These are phyloP conservation scores for Macropus fuliginosus DNA, from an alignment of 2,797 vertebrate species.

Conservation along the genomic window DNA sequence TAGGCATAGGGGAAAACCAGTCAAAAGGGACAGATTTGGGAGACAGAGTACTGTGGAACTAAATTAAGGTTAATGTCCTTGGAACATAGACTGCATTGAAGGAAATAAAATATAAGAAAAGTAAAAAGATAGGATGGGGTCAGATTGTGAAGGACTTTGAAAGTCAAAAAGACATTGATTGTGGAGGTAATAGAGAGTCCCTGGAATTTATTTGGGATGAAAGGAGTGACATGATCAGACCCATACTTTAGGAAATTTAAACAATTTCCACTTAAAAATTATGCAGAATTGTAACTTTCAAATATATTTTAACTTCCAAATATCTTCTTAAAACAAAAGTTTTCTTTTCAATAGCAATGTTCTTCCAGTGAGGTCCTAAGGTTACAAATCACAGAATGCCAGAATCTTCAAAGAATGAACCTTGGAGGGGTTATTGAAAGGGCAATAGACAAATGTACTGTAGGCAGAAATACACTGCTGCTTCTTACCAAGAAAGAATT, in stretches of 20 bases:
- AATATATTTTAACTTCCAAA: neutral
- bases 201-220: neutral
- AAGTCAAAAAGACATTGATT: neutral
- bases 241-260: neutral
- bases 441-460: neutral
- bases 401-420: neutral
- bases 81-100: neutral
- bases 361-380: neutral
- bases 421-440: neutral
- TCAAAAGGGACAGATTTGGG: neutral
- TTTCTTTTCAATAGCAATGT: neutral
- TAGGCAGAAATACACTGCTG: neutral
- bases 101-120: neutral
- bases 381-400: neutral
- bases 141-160: neutral
- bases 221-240: neutral
- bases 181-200: neutral
- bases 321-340: neutral
- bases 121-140: neutral
- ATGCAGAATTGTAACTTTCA: neutral
- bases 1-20: neutral
- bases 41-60: neutral
- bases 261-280: neutral
- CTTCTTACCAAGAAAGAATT: neutral
- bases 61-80: neutral